Evolutionary conservation across 2,797 vertebrate genomes (phyloP).

Genomic region (Melanotaenia boesemani): DNA sequence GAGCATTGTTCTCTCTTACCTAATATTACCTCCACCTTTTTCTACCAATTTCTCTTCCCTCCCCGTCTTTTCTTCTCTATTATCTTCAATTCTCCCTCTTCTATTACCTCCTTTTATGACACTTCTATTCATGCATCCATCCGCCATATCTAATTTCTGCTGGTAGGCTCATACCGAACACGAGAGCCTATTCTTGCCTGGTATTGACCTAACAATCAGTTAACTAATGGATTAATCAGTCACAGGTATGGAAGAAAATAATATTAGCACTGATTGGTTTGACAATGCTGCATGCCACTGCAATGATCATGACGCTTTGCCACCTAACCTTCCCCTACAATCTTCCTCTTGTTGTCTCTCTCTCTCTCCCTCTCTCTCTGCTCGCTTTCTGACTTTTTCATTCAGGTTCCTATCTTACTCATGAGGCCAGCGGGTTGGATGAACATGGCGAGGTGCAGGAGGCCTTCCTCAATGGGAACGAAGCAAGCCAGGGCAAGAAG

Average conservation of each 20-base stretch:
- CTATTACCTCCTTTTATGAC: constrained; percentile 36
- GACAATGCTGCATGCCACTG: constrained; percentile 69
- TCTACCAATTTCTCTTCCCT: constrained; percentile 63
- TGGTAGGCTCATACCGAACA: constrained; percentile 79
- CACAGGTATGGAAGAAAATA: constrained; percentile 70
- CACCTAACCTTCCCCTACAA: constrained; percentile 73
- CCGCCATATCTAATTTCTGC: constrained; percentile 51
- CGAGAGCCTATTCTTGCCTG: constrained; percentile 81
- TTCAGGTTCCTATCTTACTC: constrained; percentile 93
- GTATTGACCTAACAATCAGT: constrained; percentile 81
- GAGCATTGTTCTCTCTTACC: constrained; percentile 61
- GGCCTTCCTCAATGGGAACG: constrained; percentile 93
- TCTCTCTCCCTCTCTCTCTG: constrained; percentile 25
- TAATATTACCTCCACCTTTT: constrained; percentile 67
- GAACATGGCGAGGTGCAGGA: constrained; percentile 94
- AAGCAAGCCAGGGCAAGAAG: constrained; percentile 93
- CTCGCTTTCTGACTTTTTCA: constrained; percentile 31
- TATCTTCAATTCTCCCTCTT: constrained; percentile 30
- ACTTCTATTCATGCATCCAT: constrained; percentile 50
- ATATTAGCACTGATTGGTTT: constrained; percentile 62
- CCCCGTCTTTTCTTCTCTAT: constrained; percentile 48
- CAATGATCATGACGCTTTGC: constrained; percentile 69
- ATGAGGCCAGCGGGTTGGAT: constrained; percentile 93
- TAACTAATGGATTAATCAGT: constrained; percentile 81
- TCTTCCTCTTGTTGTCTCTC: constrained; percentile 50